These are phyloP conservation scores for Harmothoe impar DNA, from an alignment of 2,888 invertebrate species.

Conservation along the genomic window DNA sequence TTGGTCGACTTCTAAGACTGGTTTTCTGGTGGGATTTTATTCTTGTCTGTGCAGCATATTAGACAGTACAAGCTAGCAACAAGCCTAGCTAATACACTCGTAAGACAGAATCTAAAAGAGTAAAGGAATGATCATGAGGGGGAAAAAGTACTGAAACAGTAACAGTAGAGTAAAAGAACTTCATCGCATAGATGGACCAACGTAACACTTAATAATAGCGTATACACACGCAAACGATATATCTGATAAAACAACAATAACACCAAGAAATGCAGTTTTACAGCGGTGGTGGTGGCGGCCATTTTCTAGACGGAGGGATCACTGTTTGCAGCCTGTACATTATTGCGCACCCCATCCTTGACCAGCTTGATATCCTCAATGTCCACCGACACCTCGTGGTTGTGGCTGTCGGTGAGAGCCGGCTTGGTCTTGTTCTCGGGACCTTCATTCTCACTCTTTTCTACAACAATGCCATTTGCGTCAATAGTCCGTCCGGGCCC, in stretches of 20 bases:
- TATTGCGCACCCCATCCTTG: background rate
- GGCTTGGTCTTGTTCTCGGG: background rate
- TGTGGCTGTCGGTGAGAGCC: background rate
- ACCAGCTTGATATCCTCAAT: slow-evolving; percentile 43
- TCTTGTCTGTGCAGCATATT: too few species aligned
- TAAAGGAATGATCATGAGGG: too few species aligned
- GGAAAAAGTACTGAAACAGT: too few species aligned
- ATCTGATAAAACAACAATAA: background rate
- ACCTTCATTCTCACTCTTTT: background rate
- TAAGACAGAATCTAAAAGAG: too few species aligned
- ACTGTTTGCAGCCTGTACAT: background rate
- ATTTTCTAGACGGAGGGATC: background rate
- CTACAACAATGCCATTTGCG: background rate
- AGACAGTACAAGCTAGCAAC: too few species aligned
- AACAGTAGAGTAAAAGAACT: too few species aligned
- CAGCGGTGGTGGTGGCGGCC: background rate
- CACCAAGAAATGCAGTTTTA: background rate
- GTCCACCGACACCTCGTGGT: slow-evolving; percentile 27
- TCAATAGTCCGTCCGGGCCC: slow-evolving; percentile 37
- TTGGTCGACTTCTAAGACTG: too few species aligned
- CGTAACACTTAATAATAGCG: background rate
- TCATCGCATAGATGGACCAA: background rate
- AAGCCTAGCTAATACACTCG: too few species aligned
- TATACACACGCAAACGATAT: background rate
- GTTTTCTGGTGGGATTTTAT: too few species aligned